phyloP scores from a whole-genome alignment of 64 coral and sea anemone species.

The Montipora capricornis region DNA sequence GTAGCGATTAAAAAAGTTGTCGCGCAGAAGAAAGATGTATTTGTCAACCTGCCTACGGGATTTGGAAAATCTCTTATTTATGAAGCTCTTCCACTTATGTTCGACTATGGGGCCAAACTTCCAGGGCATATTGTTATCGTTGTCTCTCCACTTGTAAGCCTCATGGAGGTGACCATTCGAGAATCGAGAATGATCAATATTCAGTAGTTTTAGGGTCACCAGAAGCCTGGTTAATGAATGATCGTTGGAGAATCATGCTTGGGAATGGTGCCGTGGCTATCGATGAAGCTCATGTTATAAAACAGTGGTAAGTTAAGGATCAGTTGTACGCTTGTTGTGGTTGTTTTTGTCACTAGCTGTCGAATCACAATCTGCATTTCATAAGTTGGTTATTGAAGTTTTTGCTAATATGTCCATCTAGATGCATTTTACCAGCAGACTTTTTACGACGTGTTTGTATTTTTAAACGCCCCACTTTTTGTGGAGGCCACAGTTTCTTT shows the following conservation, averaged over 20 bases:
- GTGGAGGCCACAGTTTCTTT: neutral
- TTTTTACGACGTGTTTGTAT: neutral
- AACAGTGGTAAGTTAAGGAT: no score
- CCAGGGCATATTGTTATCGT: no score
- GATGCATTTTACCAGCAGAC: neutral
- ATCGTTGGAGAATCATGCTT: slow-evolving; percentile 24
- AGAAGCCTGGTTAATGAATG: slow-evolving; percentile 30
- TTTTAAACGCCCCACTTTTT: neutral
- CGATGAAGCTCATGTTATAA: neutral
- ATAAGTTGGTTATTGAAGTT: neutral
- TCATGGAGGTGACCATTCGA: neutral
- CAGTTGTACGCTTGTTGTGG: neutral
- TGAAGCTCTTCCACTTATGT: neutral
- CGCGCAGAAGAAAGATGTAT: no score
- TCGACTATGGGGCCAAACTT: no score
- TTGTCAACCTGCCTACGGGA: slow-evolving; percentile 22
- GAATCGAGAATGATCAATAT: slow-evolving; percentile 3
- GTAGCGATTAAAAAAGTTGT: no score
- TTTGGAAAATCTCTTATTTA: slow-evolving; percentile 52
- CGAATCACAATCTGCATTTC: no score
- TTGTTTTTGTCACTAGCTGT: neutral
- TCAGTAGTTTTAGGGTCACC: slow-evolving; percentile 31
- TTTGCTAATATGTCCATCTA: neutral
- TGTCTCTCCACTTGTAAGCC: no score
- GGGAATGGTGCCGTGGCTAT: slow-evolving; percentile 37